These are phyloP conservation scores for Tridacna crocea DNA, from an alignment of 2,888 invertebrate genomes.

Conservation along the genomic window DNA sequence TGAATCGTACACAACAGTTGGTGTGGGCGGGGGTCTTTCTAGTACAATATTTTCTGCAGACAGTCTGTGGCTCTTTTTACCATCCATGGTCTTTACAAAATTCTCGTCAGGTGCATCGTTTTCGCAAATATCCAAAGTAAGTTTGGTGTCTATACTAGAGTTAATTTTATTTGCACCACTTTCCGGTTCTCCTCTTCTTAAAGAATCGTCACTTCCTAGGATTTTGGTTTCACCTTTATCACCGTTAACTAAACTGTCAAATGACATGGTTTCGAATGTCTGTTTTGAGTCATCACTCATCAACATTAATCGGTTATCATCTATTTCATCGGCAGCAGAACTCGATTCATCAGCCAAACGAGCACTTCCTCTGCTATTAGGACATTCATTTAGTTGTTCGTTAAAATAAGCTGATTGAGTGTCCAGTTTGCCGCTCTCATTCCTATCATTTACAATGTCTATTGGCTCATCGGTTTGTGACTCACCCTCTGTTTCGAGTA, in stretches of 20 bases:
- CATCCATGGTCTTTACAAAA: neutral
- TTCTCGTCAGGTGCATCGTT: neutral
- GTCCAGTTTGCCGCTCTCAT: neutral
- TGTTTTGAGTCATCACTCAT: neutral
- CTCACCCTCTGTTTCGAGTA: neutral
- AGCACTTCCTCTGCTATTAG: too few relatives aligned
- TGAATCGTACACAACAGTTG: constrained; percentile 48
- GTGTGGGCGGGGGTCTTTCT: constrained; percentile 46
- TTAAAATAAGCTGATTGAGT: too few relatives aligned
- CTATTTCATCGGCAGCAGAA: neutral
- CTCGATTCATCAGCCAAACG: neutral
- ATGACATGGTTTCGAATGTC: neutral
- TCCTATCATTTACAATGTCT: neutral
- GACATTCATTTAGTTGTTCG: too few relatives aligned
- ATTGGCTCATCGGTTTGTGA: neutral
- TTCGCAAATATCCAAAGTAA: too few relatives aligned
- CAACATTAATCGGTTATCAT: neutral
- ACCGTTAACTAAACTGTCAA: neutral
- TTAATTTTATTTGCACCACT: too few relatives aligned
- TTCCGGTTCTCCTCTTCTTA: neutral
- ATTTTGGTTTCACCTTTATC: neutral
- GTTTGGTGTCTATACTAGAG: too few relatives aligned
- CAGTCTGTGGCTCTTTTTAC: constrained; percentile 8
- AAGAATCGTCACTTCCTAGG: too few relatives aligned
- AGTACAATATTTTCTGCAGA: constrained; percentile 49